These are phyloP conservation scores for Falco peregrinus DNA, from an alignment of 2,797 vertebrate genomes.

Conservation along the genomic window DNA sequence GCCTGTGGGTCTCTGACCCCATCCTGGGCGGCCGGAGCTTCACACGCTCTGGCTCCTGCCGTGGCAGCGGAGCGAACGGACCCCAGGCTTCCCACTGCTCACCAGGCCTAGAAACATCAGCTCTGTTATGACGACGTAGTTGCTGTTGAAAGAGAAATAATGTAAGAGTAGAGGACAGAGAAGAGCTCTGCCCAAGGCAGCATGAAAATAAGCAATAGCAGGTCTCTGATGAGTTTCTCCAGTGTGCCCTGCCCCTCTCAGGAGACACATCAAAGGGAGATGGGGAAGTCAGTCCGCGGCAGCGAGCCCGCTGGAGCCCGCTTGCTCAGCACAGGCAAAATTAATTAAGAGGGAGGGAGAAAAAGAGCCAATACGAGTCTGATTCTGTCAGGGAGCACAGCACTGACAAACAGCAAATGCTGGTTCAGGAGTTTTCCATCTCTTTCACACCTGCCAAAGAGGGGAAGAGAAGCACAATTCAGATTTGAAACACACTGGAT, in stretches of 20 bases:
- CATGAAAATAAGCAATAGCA: conserved; percentile 6
- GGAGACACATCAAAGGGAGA: conserved; percentile 53
- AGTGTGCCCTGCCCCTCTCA: conserved; percentile 9
- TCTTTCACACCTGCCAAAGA: neutral
- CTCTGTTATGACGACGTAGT: rapidly evolving
- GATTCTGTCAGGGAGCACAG: neutral
- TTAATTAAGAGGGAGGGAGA: conserved; percentile 54
- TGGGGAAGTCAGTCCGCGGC: neutral
- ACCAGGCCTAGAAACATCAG: neutral
- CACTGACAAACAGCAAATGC: neutral
- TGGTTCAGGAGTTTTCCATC: conserved; percentile 16
- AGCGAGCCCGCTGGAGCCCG: conserved; percentile 8
- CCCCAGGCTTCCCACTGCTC: neutral
- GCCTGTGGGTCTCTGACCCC: rapidly evolving
- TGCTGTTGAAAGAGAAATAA: neutral
- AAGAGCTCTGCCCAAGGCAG: conserved; percentile 48
- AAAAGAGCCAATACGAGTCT: neutral
- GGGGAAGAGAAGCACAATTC: neutral
- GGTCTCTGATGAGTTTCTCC: conserved; percentile 1
- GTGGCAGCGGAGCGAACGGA: rapidly evolving
- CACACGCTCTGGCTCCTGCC: rapidly evolving
- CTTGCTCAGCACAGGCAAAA: conserved; percentile 52
- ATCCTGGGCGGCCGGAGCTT: rapidly evolving
- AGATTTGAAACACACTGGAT: neutral
- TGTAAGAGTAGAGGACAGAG: neutral